These are phyloP conservation scores for Cavia aperea DNA, from an alignment of 2,113 vertebrate species.

Conservation along the genomic window DNA sequence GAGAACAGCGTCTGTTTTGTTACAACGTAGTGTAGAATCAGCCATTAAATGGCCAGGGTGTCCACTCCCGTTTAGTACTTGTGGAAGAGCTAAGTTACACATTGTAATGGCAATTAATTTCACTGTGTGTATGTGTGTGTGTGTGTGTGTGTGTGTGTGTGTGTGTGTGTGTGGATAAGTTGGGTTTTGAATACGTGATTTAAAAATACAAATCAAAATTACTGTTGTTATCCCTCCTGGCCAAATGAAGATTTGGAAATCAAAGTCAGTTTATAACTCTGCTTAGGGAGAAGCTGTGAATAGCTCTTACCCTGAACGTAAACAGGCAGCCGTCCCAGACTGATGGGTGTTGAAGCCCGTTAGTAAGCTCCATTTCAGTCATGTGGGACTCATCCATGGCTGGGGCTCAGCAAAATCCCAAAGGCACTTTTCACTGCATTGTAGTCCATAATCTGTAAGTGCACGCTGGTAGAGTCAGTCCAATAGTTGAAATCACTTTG, in stretches of 20 bases:
- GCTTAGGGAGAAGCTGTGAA: background rate
- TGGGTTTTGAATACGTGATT: slow-evolving; percentile 31
- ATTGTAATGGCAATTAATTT: background rate
- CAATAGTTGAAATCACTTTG: background rate
- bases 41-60: background rate
- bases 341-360: background rate
- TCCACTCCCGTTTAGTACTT: background rate
- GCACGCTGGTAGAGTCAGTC: background rate
- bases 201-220: slow-evolving; percentile 16
- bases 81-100: background rate
- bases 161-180: background rate
- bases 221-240: background rate
- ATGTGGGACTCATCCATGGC: background rate
- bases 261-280: background rate
- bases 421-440: background rate
- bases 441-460: background rate
- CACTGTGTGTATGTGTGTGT: background rate
- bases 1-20: background rate
- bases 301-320: background rate
- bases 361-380: background rate
- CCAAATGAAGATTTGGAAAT: slow-evolving; percentile 14
- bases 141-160: background rate
- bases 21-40: background rate
- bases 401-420: background rate
- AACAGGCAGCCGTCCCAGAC: background rate